Conservation (phyloP, 2,888 invertebrate species). For the Dorcus parallelipipedus region DNA sequence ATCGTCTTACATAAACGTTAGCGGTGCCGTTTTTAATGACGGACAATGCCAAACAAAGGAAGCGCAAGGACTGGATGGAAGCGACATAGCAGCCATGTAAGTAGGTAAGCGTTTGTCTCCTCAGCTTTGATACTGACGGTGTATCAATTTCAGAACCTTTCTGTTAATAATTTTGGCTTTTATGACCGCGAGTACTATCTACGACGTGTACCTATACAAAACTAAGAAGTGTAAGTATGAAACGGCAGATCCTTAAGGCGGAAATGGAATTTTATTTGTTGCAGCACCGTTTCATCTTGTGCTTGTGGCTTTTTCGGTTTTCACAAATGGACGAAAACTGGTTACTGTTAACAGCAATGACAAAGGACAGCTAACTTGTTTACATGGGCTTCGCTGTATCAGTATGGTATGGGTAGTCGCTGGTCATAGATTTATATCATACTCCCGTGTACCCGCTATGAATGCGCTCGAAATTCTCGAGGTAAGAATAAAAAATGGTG, state of each 20-base stretch:
- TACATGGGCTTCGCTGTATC: slow-evolving; percentile 23
- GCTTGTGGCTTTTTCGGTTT: slow-evolving; percentile 19
- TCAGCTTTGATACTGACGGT: too few relatives aligned
- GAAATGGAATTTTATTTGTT: neutral
- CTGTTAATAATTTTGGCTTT: slow-evolving; percentile 13
- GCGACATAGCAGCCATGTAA: slow-evolving; percentile 14
- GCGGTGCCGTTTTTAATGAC: neutral
- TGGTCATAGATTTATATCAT: slow-evolving; percentile 19
- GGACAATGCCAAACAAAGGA: slow-evolving; percentile 9
- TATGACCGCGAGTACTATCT: slow-evolving; percentile 14
- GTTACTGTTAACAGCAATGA: slow-evolving; percentile 4
- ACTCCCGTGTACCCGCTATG: neutral
- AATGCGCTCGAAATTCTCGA: neutral
- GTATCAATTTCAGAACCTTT: slow-evolving; percentile 15
- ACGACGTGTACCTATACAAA: slow-evolving; percentile 15
- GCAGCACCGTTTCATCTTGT: slow-evolving; percentile 17
- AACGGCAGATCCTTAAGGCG: too few relatives aligned
- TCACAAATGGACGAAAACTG: slow-evolving; percentile 13
- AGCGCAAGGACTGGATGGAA: neutral
- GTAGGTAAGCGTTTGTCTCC: neutral
- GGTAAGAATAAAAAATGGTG: too few relatives aligned
- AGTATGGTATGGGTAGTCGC: slow-evolving; percentile 26
- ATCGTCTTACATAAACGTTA: neutral
- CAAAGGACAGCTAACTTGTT: slow-evolving; percentile 18
- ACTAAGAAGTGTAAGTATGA: slow-evolving; percentile 3